Evolutionary conservation across 2,888 invertebrate genomes (phyloP).

Genomic region (Shargacucullia verbasci): DNA sequence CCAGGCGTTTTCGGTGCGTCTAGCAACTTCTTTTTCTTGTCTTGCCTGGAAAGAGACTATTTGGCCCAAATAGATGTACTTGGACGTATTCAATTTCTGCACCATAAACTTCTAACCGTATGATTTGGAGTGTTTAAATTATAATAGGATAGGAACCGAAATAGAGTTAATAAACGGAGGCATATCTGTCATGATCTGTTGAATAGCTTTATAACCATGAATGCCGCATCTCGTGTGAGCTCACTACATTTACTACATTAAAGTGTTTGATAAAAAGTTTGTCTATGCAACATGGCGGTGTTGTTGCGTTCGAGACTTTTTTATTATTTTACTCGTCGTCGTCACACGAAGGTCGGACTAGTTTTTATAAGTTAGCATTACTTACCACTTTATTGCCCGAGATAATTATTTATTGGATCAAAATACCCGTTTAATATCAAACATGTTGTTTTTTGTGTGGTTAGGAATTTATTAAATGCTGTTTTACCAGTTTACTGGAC

Average conservation of each 20-base stretch:
- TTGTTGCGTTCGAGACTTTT: constrained; percentile 54
- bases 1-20: too few relatives aligned
- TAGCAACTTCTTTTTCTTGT: too few relatives aligned
- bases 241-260: constrained; percentile 4
- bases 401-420: constrained; percentile 22
- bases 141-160: too few relatives aligned
- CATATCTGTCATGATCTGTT: too few relatives aligned
- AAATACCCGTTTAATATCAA: constrained; percentile 13
- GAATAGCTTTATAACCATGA: too few relatives aligned
- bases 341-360: constrained; percentile 44
- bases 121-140: too few relatives aligned
- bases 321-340: constrained; percentile 10
- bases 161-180: too few relatives aligned
- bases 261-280: constrained; percentile 31
- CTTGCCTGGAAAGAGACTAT: too few relatives aligned
- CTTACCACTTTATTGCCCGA: constrained; percentile 10
- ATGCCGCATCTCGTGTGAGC: constrained; percentile 37
- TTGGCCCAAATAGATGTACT: too few relatives aligned
- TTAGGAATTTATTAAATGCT: constrained; percentile 3
- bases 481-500: constrained; percentile 10
- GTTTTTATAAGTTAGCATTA: constrained; percentile 29
- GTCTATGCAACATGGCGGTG: constrained; percentile 46
- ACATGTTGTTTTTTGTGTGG: constrained; percentile 30
- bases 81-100: too few relatives aligned
- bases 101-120: too few relatives aligned